These are phyloP conservation scores for Syrista parreyssii DNA, from an alignment of 2,888 invertebrate genomes.

Conservation along the genomic window DNA sequence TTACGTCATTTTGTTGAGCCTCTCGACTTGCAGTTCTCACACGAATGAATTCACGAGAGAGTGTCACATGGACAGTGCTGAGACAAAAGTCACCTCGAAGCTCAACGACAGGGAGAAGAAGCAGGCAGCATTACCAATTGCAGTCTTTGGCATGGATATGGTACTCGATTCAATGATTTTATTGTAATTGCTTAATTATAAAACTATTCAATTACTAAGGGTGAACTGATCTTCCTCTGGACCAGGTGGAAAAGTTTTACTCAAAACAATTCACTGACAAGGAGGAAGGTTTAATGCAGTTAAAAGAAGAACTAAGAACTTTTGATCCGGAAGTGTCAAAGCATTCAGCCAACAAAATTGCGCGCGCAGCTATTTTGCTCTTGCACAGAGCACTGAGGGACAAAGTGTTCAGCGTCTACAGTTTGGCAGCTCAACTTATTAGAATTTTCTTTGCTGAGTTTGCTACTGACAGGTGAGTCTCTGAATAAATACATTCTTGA, in stretches of 20 bases:
- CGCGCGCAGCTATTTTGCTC: conserved; percentile 82
- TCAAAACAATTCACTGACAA: conserved; percentile 91
- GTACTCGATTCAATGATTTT: conserved; percentile 66
- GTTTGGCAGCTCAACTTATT: conserved; percentile 84
- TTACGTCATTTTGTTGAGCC: neutral
- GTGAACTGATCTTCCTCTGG: conserved; percentile 12
- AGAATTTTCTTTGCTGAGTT: conserved; percentile 85
- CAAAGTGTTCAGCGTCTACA: conserved; percentile 90
- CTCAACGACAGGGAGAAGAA: conserved; percentile 85
- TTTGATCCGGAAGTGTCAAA: conserved; percentile 63
- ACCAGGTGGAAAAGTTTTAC: conserved; percentile 87
- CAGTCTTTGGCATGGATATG: conserved; percentile 90
- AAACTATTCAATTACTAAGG: neutral
- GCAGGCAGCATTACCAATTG: conserved; percentile 89
- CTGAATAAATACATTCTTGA: neutral
- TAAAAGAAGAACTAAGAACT: conserved; percentile 70
- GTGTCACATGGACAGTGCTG: conserved; percentile 72
- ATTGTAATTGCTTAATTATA: neutral
- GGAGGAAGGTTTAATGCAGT: conserved; percentile 83
- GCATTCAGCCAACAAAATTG: conserved; percentile 81
- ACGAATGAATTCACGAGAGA: conserved; percentile 84
- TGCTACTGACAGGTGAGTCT: conserved; percentile 78
- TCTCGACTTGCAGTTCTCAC: conserved; percentile 74
- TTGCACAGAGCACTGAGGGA: conserved; percentile 85
- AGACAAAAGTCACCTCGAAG: conserved; percentile 69